phyloP scores from a whole-genome alignment of 1,140 invertebrate species.

The Episyrphus balteatus region DNA sequence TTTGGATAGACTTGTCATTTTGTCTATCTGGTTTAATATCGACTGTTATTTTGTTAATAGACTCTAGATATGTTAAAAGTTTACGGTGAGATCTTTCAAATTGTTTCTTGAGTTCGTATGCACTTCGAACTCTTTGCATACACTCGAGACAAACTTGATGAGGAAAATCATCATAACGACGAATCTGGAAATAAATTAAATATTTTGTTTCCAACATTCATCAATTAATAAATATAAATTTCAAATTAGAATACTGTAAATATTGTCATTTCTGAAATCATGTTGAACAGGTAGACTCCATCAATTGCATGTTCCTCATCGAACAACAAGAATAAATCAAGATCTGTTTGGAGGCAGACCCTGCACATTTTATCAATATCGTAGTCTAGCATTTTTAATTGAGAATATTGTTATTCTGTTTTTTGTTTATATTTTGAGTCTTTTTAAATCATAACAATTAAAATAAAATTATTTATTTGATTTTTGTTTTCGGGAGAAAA shows the following conservation, averaged over 20 bases:
- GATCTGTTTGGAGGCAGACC: slow-evolving; percentile 1
- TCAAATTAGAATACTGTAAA: too few species aligned
- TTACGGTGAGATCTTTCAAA: slow-evolving; percentile 2
- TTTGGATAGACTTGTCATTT: neutral
- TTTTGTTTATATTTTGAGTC: too few species aligned
- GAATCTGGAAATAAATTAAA: neutral
- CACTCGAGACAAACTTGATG: slow-evolving; percentile 2
- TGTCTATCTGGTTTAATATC: neutral
- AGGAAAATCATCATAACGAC: slow-evolving; percentile 1
- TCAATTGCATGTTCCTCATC: neutral
- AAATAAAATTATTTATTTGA: too few species aligned
- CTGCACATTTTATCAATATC: slow-evolving; percentile 6
- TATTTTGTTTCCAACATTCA: neutral
- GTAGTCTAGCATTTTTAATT: neutral
- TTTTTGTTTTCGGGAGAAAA: too few species aligned
- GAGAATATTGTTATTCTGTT: too few species aligned
- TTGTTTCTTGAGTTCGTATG: neutral
- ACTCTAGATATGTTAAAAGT: neutral
- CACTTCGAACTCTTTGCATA: neutral
- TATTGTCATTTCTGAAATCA: neutral
- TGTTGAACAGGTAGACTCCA: neutral
- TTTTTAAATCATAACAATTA: too few species aligned
- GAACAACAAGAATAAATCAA: neutral
- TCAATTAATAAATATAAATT: too few species aligned
- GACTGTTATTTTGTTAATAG: neutral